Percentiles rank a stretch among this genome's conserved stretches.
phyloP scores from a whole-genome alignment of 2,113 vertebrate species.

The Eretmochelys imbricata region DNA sequence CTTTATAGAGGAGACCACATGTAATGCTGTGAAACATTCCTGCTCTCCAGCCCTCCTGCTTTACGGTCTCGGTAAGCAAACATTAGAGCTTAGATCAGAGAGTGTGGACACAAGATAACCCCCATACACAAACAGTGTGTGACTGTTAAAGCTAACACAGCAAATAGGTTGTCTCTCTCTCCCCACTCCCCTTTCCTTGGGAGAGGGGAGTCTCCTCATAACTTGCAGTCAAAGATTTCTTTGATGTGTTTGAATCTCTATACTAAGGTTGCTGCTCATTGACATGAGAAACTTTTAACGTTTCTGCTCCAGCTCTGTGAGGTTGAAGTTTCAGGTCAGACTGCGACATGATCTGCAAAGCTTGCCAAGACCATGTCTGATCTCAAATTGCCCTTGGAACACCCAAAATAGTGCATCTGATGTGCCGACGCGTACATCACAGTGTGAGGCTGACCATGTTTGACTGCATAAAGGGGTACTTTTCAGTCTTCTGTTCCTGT shows the following conservation, averaged over 20 bases:
- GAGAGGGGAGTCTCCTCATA: conserved; percentile 31
- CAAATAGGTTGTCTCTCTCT: conserved; percentile 56
- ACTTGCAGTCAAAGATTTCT: conserved; percentile 69
- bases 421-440: conserved; percentile 5
- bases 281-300: conserved; percentile 34
- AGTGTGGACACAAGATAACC: conserved; percentile 76
- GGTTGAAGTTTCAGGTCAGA: conserved; percentile 57
- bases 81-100: conserved; percentile 64
- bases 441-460: conserved; percentile 36
- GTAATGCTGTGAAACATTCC: conserved; percentile 44
- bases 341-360: conserved; percentile 61
- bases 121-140: conserved; percentile 63
- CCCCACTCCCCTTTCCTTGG: conserved; percentile 4
- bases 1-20: conserved; percentile 49
- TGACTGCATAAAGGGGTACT: conserved; percentile 54
- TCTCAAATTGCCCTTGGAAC: conserved; percentile 65
- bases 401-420: conserved; percentile 55
- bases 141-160: conserved; percentile 69
- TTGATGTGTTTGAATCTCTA: conserved; percentile 66
- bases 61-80: conserved; percentile 68
- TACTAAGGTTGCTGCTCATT: conserved; percentile 11
- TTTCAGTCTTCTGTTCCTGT: conserved; percentile 45
- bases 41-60: conserved; percentile 40
- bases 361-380: conserved; percentile 69
- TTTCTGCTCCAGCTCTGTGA: background rate